phyloP scores from a whole-genome alignment of 2,113 vertebrate species.

The Lycaon pictus region DNA sequence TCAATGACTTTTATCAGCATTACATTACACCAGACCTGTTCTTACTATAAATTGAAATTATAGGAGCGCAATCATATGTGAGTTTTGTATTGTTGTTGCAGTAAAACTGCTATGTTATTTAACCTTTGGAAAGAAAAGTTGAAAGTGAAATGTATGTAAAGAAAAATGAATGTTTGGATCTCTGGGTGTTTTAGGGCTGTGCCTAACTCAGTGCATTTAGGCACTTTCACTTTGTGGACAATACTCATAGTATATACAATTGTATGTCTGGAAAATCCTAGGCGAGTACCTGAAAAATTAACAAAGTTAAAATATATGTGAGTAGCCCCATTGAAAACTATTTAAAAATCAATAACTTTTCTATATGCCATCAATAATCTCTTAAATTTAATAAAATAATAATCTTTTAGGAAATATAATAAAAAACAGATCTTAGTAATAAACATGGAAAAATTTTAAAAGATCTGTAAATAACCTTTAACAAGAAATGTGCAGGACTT shows the following conservation, averaged over 20 bases:
- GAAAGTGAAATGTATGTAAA: not conserved
- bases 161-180: not conserved
- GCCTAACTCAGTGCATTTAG: not conserved
- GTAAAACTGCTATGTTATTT: not conserved
- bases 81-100: not conserved
- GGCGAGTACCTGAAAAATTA: not conserved
- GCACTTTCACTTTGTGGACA: not conserved
- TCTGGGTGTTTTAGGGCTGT: not conserved
- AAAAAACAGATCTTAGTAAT: not conserved
- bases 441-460: conserved; percentile 42
- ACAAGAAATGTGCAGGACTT: not conserved
- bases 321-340: not conserved
- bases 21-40: not conserved
- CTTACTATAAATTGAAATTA: not conserved
- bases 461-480: conserved; percentile 36
- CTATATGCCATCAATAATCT: conserved; percentile 9
- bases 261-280: not conserved
- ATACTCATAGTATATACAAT: not conserved
- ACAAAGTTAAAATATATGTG: not conserved
- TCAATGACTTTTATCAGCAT: not conserved
- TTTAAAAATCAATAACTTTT: conserved; percentile 55
- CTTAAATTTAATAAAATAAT: conserved; percentile 53
- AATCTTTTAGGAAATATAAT: conserved; percentile 52
- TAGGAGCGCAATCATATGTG: not conserved
- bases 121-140: not conserved